Evolutionary conservation across 2,113 vertebrate genomes (phyloP).

Genomic region (Trematocara macrostoma): DNA sequence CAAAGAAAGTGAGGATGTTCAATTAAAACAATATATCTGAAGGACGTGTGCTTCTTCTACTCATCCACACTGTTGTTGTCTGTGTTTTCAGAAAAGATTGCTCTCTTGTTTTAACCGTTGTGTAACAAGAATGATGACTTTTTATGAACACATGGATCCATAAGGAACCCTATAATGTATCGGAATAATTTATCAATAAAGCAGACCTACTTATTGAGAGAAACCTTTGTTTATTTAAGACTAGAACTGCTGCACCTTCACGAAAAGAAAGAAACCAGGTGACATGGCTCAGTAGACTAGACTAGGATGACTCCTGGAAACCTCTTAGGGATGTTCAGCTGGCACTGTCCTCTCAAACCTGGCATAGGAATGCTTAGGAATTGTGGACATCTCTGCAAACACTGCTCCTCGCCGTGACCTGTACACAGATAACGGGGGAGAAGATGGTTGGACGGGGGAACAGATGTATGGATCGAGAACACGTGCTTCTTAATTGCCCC

Average conservation of each 20-base stretch:
- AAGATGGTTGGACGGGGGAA: neutral
- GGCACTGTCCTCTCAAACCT: neutral
- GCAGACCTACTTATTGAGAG: neutral
- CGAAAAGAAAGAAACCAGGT: rapidly evolving
- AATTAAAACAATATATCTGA: neutral
- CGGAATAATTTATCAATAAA: neutral
- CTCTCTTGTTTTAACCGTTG: neutral
- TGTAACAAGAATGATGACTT: neutral
- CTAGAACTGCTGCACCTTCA: neutral
- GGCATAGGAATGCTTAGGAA: neutral
- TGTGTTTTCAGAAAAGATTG: neutral
- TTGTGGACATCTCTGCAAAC: neutral
- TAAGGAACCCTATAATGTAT: neutral
- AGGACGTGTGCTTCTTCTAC: neutral
- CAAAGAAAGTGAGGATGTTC: neutral
- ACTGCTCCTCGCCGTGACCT: neutral
- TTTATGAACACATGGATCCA: neutral
- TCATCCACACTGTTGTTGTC: neutral
- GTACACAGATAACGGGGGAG: neutral
- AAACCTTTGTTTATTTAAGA: neutral
- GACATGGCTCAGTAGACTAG: neutral
- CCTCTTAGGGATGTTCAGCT: neutral
- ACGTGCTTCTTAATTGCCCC: neutral
- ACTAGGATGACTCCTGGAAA: neutral
- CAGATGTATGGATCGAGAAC: neutral